Base-by-base conservation (phyloP, 2,113 vertebrate species). In the Centropus bengalensis region DNA sequence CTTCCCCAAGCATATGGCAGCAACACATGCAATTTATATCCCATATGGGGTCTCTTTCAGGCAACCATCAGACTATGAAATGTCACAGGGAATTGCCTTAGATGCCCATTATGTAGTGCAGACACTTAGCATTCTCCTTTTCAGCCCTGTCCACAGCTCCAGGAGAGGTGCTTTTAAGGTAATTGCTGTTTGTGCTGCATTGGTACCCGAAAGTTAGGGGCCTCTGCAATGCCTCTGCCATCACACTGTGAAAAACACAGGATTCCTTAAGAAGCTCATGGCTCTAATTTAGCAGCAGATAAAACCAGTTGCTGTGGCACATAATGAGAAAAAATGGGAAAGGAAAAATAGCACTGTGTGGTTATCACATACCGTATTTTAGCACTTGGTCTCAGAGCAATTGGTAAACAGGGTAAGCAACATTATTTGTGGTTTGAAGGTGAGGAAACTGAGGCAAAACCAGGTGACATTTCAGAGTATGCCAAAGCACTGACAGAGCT, bases 1-100 rank as follows among this genome's bases (percentile, higher is more conserved):
- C 86, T 82, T 97, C 60, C 89, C 64, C 73, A 67, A 84, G 79
- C 96, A 96, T 94, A 96, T 95, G 95, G 94, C 6, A 82, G 71
- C 67, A 93, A 66, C 76, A 94, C 87, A 52, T 80, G 70, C 71
- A 89, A 95, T 89, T 97, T 96, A 89, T 62, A 86, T 94, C 74
- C 96, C 92, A 87, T 77, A 93, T 92, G 94, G 84, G 89, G 71
- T 92, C 89, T 80, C 86, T 95, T 79, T 62, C 84, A 93, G 84
- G 79, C 86, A 88, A 63, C 58, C 0, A 1, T 80, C 80, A 9
- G 10, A 68, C 91, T 80, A 94, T 47, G 79, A 95, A 80, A 93
- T 60, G 75, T 71, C 90, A 64, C 16, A 40, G 76, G 86, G 40
- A 86, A 81, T 86, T 67, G 44, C 79, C 93, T 96, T 52, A 82